Base-by-base conservation (phyloP, 2,888 invertebrate species). In the Rotaria magnacalcarata region DNA sequence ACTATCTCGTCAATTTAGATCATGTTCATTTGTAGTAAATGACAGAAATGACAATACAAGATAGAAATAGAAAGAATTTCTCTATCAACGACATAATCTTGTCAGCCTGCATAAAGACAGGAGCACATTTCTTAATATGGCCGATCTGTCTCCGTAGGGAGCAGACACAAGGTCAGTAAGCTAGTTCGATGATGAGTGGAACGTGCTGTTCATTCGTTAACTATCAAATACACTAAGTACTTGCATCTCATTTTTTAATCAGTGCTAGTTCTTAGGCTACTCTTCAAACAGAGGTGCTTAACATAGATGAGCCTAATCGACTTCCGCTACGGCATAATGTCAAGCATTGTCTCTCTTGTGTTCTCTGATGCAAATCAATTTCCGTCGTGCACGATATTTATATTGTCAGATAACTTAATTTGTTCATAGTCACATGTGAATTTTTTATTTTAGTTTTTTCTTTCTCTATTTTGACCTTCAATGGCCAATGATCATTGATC, bases 201-300 rank as follows among this genome's bases (percentile, higher is more conserved):
- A 67, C 67, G 67, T 67, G 67, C 67, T 67, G 67, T 67, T 41
- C 67, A 41, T 41, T 6, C 67, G 34, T 67, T 67, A 19, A 16
- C 6, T 19, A 67, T 27, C 27, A 6, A 19, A 67, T 41, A 34
- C 19, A 67, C 34, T 67, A 41, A 67, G 67, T 27, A 34, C 19
- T 67, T 67, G 34, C 34, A 67, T 67, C 34, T 41, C 16, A 67
- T 67, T 67, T 67, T 67, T 34, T 67, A 67, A 67, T 67, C 67
- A 67, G 67, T 16, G 19, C 19, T 7, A 67, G 34, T 67, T 67
- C 67, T 27, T 34, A 67, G 34, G 16, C 34, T 67, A 7, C 7
- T 16, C 34, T 67, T 67, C 14, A 34, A 34, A 27, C 34, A 19
- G 67, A 67, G 67, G 67, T 67, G 67, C 67, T 67, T 67, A 67